These are phyloP conservation scores for Ypsolopha sequella DNA, from an alignment of 2,888 invertebrate genomes.

Conservation along the genomic window DNA sequence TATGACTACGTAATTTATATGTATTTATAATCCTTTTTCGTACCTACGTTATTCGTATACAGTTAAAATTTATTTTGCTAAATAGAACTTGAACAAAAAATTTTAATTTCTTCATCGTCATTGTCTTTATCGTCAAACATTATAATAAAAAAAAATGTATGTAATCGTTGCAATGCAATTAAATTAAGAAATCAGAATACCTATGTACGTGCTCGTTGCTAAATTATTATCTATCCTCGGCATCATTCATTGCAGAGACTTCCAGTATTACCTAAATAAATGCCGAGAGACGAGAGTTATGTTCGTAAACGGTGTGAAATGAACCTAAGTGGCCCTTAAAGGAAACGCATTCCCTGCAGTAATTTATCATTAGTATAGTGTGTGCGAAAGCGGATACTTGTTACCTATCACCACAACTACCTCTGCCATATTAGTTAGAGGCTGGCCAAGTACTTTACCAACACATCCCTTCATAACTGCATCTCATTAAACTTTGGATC, in stretches of 20 bases:
- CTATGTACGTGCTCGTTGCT: neutral
- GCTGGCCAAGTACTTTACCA: neutral
- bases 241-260: neutral
- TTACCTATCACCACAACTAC: constrained; percentile 23
- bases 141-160: too few species aligned
- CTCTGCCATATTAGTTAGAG: constrained; percentile 9
- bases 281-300: neutral
- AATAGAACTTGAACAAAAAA: neutral
- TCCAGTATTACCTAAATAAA: constrained; percentile 3
- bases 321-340: constrained; percentile 27
- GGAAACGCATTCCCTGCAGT: constrained; percentile 29
- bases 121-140: neutral
- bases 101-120: neutral
- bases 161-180: neutral
- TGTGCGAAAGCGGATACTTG: constrained; percentile 29
- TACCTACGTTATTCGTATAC: neutral
- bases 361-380: constrained; percentile 33
- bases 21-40: neutral
- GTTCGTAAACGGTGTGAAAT: constrained; percentile 21
- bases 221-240: neutral
- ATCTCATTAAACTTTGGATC: neutral
- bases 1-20: too few species aligned
- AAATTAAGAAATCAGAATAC: neutral
- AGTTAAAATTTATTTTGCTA: neutral
- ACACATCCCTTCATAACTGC: constrained; percentile 27